Percentiles rank a stretch among this genome's conserved stretches.
Evolutionary conservation across 2,113 vertebrate species (phyloP).

Genomic region (Rhea pennata): DNA sequence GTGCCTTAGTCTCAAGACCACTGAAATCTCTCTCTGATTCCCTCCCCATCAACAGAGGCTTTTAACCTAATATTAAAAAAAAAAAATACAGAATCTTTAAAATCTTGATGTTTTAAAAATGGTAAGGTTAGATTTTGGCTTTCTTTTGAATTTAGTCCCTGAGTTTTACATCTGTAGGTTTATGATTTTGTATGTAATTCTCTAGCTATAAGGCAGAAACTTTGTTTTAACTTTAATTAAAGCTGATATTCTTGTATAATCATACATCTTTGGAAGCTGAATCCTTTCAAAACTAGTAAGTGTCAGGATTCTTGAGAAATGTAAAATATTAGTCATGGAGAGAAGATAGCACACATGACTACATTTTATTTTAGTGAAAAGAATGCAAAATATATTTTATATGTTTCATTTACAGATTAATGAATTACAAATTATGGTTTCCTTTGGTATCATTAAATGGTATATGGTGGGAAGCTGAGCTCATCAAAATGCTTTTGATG

Average conservation of each 20-base stretch:
- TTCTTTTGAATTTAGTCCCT: not conserved
- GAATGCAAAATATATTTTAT: not conserved
- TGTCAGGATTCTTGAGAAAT: not conserved
- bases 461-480: not conserved
- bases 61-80: not conserved
- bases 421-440: constrained; percentile 41
- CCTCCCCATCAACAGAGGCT: not conserved
- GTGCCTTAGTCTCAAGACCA: not conserved
- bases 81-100: not conserved
- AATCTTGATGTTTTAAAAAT: not conserved
- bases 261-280: not conserved
- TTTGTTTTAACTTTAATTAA: not conserved
- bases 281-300: not conserved
- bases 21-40: not conserved
- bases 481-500: not conserved
- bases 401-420: not conserved
- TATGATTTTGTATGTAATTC: not conserved
- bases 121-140: not conserved
- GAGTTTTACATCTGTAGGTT: not conserved
- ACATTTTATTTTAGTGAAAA: not conserved
- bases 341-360: not conserved
- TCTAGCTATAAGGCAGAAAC: not conserved
- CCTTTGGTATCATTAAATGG: constrained; percentile 53
- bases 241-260: not conserved
- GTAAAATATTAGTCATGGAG: not conserved